Evolutionary conservation across 2,113 vertebrate genomes (phyloP).

Genomic region (Bos javanicus): DNA sequence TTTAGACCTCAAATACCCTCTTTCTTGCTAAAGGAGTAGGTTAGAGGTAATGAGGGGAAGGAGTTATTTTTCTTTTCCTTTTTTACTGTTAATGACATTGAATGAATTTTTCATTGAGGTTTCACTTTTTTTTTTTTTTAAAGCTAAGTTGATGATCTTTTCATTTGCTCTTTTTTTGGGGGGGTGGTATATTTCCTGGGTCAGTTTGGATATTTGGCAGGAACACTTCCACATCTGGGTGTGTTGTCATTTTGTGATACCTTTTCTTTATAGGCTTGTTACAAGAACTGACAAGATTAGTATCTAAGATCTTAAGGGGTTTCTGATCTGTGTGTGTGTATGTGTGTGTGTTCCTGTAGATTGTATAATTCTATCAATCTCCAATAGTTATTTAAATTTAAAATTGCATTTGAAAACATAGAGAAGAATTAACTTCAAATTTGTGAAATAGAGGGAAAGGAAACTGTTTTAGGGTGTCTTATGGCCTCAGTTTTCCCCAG

Average conservation of each 20-base stretch:
- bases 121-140: background rate
- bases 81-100: background rate
- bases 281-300: background rate
- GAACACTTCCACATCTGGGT: background rate
- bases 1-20: background rate
- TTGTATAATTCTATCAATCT: background rate
- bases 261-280: constrained; percentile 1
- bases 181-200: background rate
- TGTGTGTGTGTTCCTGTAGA: background rate
- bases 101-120: background rate
- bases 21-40: background rate
- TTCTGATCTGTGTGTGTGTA: background rate
- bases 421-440: background rate
- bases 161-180: background rate
- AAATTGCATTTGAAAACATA: background rate
- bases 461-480: background rate
- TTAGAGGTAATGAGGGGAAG: background rate
- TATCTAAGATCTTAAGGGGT: background rate
- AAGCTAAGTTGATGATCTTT: constrained; percentile 7
- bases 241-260: background rate
- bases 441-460: background rate
- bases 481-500: background rate
- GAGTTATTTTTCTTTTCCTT: background rate
- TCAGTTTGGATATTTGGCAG: background rate
- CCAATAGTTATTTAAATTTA: background rate